Conservation (phyloP, 92 coral and sea anemone genomes). For the Metridium senile region DNA sequence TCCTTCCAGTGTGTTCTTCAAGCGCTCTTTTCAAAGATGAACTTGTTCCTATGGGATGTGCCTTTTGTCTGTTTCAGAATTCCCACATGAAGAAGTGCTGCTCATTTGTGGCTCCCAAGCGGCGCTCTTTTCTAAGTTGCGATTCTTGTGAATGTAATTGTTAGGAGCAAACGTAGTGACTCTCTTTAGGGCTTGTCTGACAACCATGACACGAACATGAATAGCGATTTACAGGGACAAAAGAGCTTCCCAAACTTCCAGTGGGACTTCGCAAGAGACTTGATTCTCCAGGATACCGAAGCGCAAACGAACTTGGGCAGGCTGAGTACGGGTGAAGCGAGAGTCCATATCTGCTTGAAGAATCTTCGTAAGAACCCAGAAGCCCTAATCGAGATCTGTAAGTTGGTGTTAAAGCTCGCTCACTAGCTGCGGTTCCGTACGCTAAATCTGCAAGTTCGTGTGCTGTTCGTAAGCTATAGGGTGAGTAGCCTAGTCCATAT, state of each 20-base stretch:
- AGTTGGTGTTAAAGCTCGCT: background rate
- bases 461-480: constrained; percentile 13
- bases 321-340: constrained; percentile 4
- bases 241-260: constrained; percentile 13
- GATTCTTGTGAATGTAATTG: no score
- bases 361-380: constrained; percentile 36
- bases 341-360: constrained; percentile 33
- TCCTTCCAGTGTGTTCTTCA: no score
- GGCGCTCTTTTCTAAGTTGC: background rate
- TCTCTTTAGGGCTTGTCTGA: constrained; percentile 12
- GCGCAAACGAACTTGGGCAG: constrained; percentile 1
- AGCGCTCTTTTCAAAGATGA: no score
- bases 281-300: constrained; percentile 7
- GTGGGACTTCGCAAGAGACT: constrained; percentile 18
- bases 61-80: no score
- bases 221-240: constrained; percentile 47
- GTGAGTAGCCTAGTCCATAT: constrained; percentile 35
- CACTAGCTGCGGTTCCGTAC: constrained; percentile 24
- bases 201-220: constrained; percentile 79
- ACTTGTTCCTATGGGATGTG: no score
- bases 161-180: constrained; percentile 5
- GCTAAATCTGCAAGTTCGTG: constrained; percentile 12
- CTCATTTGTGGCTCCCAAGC: background rate
- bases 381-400: constrained; percentile 23
- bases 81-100: no score